Conservation (phyloP, 2,888 invertebrate genomes). For the Yponomeuta sedellus region DNA sequence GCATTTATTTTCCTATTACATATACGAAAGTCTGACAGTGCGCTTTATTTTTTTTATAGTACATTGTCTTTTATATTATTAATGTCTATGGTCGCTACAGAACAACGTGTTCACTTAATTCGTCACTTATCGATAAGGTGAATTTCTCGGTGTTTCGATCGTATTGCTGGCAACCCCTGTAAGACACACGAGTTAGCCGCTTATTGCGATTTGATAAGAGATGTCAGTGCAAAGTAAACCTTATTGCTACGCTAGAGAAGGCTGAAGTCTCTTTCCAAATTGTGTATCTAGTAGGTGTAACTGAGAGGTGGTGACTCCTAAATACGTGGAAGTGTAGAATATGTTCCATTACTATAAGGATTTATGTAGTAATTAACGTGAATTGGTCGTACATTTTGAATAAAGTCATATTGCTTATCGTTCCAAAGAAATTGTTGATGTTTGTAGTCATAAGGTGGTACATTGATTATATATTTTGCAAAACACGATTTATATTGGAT, state of each 20-base stretch:
- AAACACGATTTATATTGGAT: conserved; percentile 29
- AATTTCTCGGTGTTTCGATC: neutral
- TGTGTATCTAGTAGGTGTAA: neutral
- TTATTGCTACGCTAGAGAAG: neutral
- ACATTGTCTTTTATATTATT: neutral
- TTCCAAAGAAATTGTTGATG: conserved; percentile 62
- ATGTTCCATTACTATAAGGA: neutral
- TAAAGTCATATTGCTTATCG: conserved; percentile 58
- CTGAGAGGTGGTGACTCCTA: neutral
- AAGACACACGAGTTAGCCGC: neutral
- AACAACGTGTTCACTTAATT: neutral
- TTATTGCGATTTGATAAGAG: neutral
- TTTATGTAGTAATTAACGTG: neutral
- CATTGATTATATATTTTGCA: conserved; percentile 56
- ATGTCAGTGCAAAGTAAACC: neutral
- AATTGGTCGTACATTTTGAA: conserved; percentile 41
- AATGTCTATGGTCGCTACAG: neutral
- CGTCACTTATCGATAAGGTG: no score
- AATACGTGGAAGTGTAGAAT: neutral
- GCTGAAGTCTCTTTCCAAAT: neutral
- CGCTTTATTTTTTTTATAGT: conserved; percentile 37
- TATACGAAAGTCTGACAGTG: conserved; percentile 28
- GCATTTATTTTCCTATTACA: conserved; percentile 54
- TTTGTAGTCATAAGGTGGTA: conserved; percentile 61
- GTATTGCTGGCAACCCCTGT: neutral